Evolutionary conservation across 2,113 vertebrate genomes (phyloP).

Genomic region (Psilopogon haemacephalus): DNA sequence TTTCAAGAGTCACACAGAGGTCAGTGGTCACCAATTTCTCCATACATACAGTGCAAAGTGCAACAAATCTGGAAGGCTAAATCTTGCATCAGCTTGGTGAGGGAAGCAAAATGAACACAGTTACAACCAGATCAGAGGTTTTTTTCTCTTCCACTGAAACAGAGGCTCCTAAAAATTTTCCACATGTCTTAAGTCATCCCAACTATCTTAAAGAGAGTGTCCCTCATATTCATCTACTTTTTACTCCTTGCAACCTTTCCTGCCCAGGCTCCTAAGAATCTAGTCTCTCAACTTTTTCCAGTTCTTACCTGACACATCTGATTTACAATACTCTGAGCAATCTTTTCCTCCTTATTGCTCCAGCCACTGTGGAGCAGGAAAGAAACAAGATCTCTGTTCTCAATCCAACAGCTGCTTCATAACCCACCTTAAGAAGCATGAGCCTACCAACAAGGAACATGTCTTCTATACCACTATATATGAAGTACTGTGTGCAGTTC

Average conservation of each 20-base stretch:
- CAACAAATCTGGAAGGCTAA: neutral
- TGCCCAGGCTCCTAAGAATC: neutral
- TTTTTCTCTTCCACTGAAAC: neutral
- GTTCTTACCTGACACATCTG: neutral
- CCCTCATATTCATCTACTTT: neutral
- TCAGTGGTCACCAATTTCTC: constrained; percentile 73
- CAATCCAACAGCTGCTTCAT: neutral
- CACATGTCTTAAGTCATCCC: neutral
- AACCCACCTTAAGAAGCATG: neutral
- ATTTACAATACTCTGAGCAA: neutral
- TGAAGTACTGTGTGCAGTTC: too few species aligned
- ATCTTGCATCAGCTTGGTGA: neutral
- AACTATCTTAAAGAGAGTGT: neutral
- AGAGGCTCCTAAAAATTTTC: neutral
- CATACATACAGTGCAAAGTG: constrained; percentile 73
- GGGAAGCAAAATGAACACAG: neutral
- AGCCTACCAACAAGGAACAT: neutral
- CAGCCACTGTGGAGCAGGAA: neutral
- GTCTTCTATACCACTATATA: neutral
- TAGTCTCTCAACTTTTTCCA: neutral
- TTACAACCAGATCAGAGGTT: neutral
- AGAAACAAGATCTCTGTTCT: neutral
- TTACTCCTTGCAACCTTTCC: neutral
- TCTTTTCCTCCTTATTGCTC: neutral
- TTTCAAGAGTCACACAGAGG: constrained; percentile 73